Evolutionary conservation across 2,797 vertebrate genomes (phyloP), one percentile per base, ranked within the genome.

Genomic region (Cercopithecus diana): DNA sequence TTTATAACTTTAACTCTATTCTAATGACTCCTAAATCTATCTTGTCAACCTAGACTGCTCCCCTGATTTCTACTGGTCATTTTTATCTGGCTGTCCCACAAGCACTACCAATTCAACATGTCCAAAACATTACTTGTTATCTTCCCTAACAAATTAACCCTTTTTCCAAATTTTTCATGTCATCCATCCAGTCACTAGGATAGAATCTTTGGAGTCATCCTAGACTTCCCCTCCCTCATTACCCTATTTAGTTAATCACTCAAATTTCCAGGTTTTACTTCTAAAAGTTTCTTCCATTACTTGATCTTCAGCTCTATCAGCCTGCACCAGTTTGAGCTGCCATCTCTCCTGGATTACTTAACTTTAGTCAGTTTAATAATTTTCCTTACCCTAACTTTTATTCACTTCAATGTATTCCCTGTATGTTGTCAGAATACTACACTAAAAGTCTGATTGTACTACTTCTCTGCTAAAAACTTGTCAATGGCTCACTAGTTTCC

Each of bases 1-100:
- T 96, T 91, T 52, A 86, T 55, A 81, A 10, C 64, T 93, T 93
- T n/a, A 76, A 79, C 20, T 93, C 7, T 80, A 58, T 94, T n/a
- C 20, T 80, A 39, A 75, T 92, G 43, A 80, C 33, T 76, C 72
- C 14, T 52, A 79, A 92, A 61, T 92, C 30, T 86, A 26, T 50
- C 36, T 36, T 77, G 28, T 52, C 50, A 70, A n/a, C 57, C 45
- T 14, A 77, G 43, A 96, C 22, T 45, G 19, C 39, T 94, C 58
- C 36, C 33, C 39, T 91, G 50, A 79, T 82, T 75, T 50, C 7
- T 90, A 28, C 30, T 57, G 33, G 30, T 92, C 72, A 84, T 90
- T 96, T 90, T 55, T 41, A 50, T 30, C 39, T 95, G 70, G 41
- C 33, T 82, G 6, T 36, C 36, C 30, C n/a, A 92, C 28, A 61